phyloP scores from a whole-genome alignment of 2,797 vertebrate species.

The Pseudomugil tenellus region DNA sequence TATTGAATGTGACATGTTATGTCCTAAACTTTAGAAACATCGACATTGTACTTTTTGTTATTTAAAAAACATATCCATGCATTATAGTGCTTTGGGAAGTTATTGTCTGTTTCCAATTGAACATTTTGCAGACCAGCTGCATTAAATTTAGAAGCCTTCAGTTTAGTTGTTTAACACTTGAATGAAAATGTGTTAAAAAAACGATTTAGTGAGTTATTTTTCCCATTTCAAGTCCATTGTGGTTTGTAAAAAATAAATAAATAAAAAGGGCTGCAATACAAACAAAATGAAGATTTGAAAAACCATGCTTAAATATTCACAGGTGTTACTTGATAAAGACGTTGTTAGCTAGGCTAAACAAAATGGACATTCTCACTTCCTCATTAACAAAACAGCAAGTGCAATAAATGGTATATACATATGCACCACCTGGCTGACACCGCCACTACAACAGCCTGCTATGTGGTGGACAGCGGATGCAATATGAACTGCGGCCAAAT shows the following conservation, averaged over 20 bases:
- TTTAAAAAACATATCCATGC: not conserved
- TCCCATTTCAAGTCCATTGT: not conserved
- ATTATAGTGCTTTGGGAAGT: not conserved
- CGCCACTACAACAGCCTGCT: conserved; percentile 23
- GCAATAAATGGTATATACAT: conserved; percentile 6
- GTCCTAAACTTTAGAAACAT: not conserved
- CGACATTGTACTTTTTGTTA: not conserved
- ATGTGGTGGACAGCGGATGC: conserved; percentile 11
- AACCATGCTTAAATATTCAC: not conserved
- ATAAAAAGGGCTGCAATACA: no score
- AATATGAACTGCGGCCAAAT: conserved; percentile 10
- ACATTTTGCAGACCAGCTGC: not conserved
- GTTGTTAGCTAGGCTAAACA: not conserved
- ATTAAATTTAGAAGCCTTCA: not conserved
- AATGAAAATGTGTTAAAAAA: not conserved
- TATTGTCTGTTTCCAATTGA: no score
- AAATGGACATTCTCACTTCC: conserved; percentile 43
- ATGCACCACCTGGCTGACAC: conserved; percentile 68
- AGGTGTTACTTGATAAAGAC: conserved; percentile 39
- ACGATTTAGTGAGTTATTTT: not conserved
- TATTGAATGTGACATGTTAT: not conserved
- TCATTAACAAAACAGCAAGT: conserved; percentile 20
- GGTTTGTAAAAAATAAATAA: not conserved
- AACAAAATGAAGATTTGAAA: not conserved
- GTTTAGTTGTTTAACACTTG: not conserved